A percentile compares a stretch with the other conserved stretches of the same genome.
These are phyloP conservation scores for Luidia sarsii DNA, from an alignment of 53 echinoderm and acorn worm genomes.

Conservation along the genomic window DNA sequence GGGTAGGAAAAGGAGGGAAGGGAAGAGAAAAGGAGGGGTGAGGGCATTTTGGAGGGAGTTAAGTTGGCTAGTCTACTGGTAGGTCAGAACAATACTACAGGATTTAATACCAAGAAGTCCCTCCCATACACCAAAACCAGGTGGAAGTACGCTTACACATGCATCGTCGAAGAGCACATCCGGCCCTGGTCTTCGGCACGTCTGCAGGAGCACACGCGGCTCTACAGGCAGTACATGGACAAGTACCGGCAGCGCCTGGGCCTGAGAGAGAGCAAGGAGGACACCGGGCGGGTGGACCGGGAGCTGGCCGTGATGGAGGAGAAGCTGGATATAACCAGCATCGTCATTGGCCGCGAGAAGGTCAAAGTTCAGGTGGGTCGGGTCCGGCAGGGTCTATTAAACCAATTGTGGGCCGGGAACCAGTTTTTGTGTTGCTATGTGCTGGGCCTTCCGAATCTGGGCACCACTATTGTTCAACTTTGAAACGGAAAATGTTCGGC, in stretches of 20 bases:
- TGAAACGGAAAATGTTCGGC: too few relatives aligned
- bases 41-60: too few relatives aligned
- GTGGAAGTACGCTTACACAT: conserved; percentile 90
- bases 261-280: conserved; percentile 45
- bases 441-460: too few relatives aligned
- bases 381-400: too few relatives aligned
- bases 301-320: conserved; percentile 70
- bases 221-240: conserved; percentile 64
- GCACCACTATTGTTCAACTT: too few relatives aligned
- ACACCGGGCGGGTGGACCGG: conserved; percentile 34
- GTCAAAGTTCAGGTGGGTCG: conserved; percentile 84
- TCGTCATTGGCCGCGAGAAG: conserved; percentile 87
- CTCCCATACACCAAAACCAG: conserved; percentile 60
- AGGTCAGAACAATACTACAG: conserved; percentile 40
- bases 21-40: too few relatives aligned
- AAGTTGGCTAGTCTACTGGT: too few relatives aligned
- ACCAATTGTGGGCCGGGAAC: too few relatives aligned
- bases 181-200: conserved; percentile 76
- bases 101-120: conserved; percentile 57
- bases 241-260: conserved; percentile 80
- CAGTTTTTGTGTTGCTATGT: too few relatives aligned
- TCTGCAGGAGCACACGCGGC: conserved; percentile 69
- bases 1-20: too few relatives aligned
- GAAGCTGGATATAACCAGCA: conserved; percentile 86
- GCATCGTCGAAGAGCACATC: conserved; percentile 88